Percentiles rank a stretch among this genome's conserved stretches.
phyloP scores from a whole-genome alignment of 1,140 invertebrate genomes.

The Bombus vancouverensis region DNA sequence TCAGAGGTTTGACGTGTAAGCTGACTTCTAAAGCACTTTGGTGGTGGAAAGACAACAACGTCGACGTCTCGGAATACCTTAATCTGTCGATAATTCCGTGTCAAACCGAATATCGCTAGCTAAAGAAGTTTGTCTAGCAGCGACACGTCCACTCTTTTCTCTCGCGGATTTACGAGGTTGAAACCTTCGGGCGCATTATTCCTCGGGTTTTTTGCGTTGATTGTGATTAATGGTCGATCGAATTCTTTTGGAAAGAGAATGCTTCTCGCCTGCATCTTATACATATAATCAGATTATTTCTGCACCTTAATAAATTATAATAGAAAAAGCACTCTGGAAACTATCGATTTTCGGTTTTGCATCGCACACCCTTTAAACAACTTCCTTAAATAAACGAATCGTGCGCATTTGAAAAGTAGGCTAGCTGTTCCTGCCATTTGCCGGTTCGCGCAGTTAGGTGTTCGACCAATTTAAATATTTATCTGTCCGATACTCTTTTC shows the following conservation, averaged over 20 bases:
- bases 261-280: background rate
- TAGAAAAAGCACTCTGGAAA: too few relatives aligned
- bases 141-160: slow-evolving; percentile 12
- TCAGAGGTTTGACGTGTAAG: slow-evolving; percentile 9
- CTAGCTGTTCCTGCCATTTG: background rate
- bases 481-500: slow-evolving; percentile 59
- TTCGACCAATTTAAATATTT: slow-evolving; percentile 64
- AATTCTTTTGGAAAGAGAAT: slow-evolving; percentile 10
- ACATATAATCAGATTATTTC: background rate
- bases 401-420: background rate
- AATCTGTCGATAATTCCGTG: slow-evolving; percentile 50
- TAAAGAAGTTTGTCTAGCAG: slow-evolving; percentile 44
- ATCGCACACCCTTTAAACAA: background rate
- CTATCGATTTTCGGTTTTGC: background rate
- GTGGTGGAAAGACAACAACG: slow-evolving; percentile 25
- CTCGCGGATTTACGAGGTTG: slow-evolving; percentile 23
- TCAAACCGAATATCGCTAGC: slow-evolving; percentile 20
- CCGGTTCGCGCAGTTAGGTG: background rate
- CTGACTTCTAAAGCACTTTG: slow-evolving; percentile 44
- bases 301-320: background rate
- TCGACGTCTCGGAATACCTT: slow-evolving; percentile 19
- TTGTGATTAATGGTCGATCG: slow-evolving; percentile 42
- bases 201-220: slow-evolving; percentile 11
- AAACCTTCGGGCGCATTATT: slow-evolving; percentile 5
- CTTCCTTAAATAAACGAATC: background rate